Base-by-base conservation (phyloP, 2,113 vertebrate genomes). In the Melanerpes aurifrons region DNA sequence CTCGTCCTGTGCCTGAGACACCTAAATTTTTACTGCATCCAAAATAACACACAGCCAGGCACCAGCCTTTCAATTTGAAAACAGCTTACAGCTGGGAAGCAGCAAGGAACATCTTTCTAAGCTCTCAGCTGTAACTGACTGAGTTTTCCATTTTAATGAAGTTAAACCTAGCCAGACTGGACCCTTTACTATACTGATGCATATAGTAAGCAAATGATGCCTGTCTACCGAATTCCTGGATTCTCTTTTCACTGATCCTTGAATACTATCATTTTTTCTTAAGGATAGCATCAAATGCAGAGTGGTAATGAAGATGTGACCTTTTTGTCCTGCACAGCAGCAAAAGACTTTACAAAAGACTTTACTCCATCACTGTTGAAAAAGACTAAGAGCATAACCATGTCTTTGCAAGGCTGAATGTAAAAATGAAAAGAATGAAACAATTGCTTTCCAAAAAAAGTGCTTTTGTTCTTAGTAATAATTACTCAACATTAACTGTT, bases 11-110 rank as follows among this genome's bases (percentile, higher is more conserved):
- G 50, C 14, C 47, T 57, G 31, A 57, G 37, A 63, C 35, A 81
- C 61, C 47, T 81, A 59, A 74, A 90, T 77, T 86, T 94, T 83
- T 88, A 86, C 77, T 56, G 47, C 16, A 35, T 64, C 14, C 37
- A 64, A 80, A 85, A 43, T n/a, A 83, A 77, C 43, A 69, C 21
- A 31, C 18, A 76, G 63, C 3, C 37, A 86, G 81, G 58, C 45
- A 89, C 1, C 4, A 57, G 54, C 11, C 20, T 72, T 54, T 40
- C 45, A 15, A 22, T 76, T 72, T 47, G 32, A 76, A 91, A 92
- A 43, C 0, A 3, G 17, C 54, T 57, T 68, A 74, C 62, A 89
- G 54, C 20, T 12, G 5, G 15, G 45, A 61, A 89, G 67, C 32
- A 64, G 28, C 14, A n/a, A 61, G 67, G 43, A 90, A 48, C 11